A percentile compares a stretch with the other conserved stretches of the same genome.
Evolutionary conservation across 2,797 vertebrate genomes (phyloP).

Genomic region (Pantherophis alleghaniensis): DNA sequence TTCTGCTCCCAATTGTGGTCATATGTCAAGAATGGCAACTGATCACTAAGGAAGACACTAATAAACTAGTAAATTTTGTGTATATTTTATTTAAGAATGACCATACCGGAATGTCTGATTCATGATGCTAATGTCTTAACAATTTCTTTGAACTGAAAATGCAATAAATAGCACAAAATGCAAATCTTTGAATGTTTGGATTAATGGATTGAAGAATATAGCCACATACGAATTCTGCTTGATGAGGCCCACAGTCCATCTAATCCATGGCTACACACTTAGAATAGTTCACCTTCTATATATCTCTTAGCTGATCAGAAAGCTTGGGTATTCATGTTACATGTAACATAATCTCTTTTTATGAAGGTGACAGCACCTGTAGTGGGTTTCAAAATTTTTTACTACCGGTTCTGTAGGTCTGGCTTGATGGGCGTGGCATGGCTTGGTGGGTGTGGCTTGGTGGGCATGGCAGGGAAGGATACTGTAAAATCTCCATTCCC

Average conservation of each 20-base stretch:
- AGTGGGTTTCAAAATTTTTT: too few relatives aligned
- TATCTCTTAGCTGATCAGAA: slow-evolving; percentile 61
- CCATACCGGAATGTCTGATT: not conserved
- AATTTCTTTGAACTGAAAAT: not conserved
- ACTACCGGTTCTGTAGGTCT: too few relatives aligned
- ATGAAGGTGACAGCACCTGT: slow-evolving; percentile 53
- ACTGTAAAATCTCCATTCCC: too few relatives aligned
- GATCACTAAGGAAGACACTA: not conserved
- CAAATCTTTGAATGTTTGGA: not conserved
- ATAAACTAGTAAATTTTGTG: not conserved
- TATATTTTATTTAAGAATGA: not conserved
- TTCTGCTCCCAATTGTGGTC: too few relatives aligned
- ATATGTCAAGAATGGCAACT: not conserved
- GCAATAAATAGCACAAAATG: not conserved
- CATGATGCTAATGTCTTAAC: not conserved
- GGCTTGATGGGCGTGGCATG: too few relatives aligned
- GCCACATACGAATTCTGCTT: too few relatives aligned
- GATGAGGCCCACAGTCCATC: not conserved
- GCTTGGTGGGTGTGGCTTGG: too few relatives aligned
- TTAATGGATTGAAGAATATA: too few relatives aligned
- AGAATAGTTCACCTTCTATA: slow-evolving; percentile 56
- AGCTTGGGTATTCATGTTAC: slow-evolving; percentile 60
- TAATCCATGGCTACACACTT: slow-evolving; percentile 12
- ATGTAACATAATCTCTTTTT: slow-evolving; percentile 68
- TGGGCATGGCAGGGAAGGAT: too few relatives aligned